Evolutionary conservation across 2,113 vertebrate genomes (phyloP).

Genomic region (Hyperoodon ampullatus): DNA sequence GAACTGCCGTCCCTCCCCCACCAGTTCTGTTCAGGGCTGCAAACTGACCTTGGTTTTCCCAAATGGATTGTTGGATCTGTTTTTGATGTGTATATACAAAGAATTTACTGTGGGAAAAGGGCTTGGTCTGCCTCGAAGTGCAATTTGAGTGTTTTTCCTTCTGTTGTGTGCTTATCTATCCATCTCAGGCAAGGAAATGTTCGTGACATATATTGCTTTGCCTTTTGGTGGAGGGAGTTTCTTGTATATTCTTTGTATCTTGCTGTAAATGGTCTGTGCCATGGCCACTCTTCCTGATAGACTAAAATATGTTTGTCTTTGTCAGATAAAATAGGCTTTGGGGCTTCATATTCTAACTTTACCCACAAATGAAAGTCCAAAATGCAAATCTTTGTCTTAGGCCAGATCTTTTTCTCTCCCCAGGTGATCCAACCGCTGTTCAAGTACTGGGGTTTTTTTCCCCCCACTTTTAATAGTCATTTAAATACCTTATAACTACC

Average conservation of each 20-base stretch:
- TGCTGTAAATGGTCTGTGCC: background rate
- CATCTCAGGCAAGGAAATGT: slow-evolving; percentile 75
- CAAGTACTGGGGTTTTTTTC: background rate
- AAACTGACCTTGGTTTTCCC: slow-evolving; percentile 82
- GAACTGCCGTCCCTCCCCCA: background rate
- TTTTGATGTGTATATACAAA: slow-evolving; percentile 81
- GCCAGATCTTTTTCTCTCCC: background rate
- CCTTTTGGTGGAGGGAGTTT: slow-evolving; percentile 69
- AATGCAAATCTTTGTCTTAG: slow-evolving; percentile 34
- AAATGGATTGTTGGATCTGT: slow-evolving; percentile 78
- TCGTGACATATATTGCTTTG: slow-evolving; percentile 66
- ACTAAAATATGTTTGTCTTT: slow-evolving; percentile 23
- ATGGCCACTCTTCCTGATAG: background rate
- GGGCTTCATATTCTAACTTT: slow-evolving; percentile 38
- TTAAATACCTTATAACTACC: background rate
- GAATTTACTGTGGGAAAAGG: slow-evolving; percentile 79
- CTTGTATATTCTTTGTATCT: slow-evolving; percentile 67
- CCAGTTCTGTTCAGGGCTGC: slow-evolving; percentile 72
- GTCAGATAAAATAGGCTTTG: background rate
- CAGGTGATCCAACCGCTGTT: background rate
- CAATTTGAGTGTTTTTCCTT: slow-evolving; percentile 84
- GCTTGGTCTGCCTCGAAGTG: slow-evolving; percentile 73
- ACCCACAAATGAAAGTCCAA: slow-evolving; percentile 25
- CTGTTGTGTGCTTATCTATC: slow-evolving; percentile 80
- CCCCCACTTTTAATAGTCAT: background rate